Percentiles rank a stretch among this genome's conserved stretches.
Evolutionary conservation across 2,113 vertebrate species (phyloP).

Genomic region (Cepphus grylle): DNA sequence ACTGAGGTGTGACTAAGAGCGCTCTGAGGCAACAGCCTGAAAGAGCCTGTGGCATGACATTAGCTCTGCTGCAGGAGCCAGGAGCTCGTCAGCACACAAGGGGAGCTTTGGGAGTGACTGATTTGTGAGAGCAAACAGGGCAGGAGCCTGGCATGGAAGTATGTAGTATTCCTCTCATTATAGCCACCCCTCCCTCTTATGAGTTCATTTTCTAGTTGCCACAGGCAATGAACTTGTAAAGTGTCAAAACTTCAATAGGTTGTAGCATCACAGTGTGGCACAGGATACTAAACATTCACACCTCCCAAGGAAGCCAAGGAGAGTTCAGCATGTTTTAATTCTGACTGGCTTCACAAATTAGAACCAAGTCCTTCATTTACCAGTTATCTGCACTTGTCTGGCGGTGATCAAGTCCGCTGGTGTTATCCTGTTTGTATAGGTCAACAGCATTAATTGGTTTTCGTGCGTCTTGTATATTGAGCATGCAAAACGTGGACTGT

Average conservation of each 20-base stretch:
- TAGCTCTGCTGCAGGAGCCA: neutral
- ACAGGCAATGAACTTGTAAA: neutral
- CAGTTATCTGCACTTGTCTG: neutral
- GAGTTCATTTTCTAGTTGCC: neutral
- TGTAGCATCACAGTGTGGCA: neutral
- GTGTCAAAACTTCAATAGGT: neutral
- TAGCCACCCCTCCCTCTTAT: neutral
- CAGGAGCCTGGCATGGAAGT: neutral
- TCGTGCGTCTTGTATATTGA: neutral
- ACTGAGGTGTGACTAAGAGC: neutral
- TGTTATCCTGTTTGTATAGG: constrained; percentile 24
- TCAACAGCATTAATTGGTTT: constrained; percentile 46
- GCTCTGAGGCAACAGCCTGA: neutral
- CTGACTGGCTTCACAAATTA: constrained; percentile 15
- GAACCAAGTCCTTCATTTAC: neutral
- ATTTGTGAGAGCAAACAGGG: neutral
- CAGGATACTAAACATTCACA: neutral
- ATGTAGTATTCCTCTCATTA: neutral
- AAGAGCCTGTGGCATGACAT: neutral
- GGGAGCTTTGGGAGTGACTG: neutral
- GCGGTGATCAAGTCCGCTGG: neutral
- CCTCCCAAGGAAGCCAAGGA: neutral
- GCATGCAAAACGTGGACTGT: neutral
- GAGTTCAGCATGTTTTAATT: neutral
- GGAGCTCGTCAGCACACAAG: neutral